Conservation (phyloP, 2,113 vertebrate species). For the Plestiodon gilberti region DNA sequence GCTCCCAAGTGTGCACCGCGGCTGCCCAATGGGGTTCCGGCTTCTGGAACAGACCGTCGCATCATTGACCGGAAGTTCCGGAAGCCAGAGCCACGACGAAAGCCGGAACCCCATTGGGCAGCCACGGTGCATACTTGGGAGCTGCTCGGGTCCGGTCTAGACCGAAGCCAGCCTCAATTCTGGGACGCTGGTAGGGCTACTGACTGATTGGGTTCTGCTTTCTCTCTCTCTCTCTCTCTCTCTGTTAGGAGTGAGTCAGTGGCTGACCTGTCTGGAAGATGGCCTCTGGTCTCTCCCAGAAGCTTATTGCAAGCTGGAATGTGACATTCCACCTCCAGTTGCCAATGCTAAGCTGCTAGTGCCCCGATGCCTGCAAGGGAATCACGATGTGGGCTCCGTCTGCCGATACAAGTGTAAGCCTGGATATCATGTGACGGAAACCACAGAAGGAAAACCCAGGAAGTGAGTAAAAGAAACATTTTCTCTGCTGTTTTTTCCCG, state of each 20-base stretch:
- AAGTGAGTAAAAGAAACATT: constrained; percentile 78
- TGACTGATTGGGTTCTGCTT: constrained; percentile 1
- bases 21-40: too few species aligned
- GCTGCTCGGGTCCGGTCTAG: too few species aligned
- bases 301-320: constrained; percentile 95
- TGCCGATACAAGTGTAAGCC: constrained; percentile 92
- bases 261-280: constrained; percentile 90
- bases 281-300: constrained; percentile 96
- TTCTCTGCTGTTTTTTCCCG: neutral
- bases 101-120: too few species aligned
- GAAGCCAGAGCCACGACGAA: too few species aligned
- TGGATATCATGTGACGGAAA: constrained; percentile 84
- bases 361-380: constrained; percentile 79
- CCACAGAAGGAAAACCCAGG: constrained; percentile 65
- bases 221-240: constrained; percentile 45
- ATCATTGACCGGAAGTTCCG: too few species aligned
- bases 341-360: constrained; percentile 81
- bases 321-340: constrained; percentile 73
- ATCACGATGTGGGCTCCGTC: constrained; percentile 86
- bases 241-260: constrained; percentile 84
- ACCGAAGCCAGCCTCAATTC: too few species aligned
- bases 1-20: too few species aligned
- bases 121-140: too few species aligned
- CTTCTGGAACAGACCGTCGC: too few species aligned
- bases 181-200: too few species aligned